Evolutionary conservation across 92 coral and sea anemone genomes (phyloP).

Genomic region (Bergia puertoricense): DNA sequence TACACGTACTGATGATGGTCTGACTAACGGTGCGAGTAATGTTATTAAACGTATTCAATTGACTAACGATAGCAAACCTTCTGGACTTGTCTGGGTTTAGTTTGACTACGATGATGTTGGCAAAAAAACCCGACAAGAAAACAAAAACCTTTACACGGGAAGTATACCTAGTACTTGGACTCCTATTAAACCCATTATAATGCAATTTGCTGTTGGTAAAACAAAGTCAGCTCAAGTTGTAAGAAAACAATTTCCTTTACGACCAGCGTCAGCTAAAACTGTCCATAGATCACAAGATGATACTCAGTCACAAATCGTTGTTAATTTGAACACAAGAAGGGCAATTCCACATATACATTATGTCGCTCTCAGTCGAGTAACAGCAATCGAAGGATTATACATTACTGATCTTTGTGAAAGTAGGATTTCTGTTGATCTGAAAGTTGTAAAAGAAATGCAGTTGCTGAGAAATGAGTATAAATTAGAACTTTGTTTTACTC

Average conservation of each 20-base stretch:
- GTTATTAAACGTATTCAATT: constrained; percentile 46
- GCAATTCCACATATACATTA: constrained; percentile 76
- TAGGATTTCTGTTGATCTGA: constrained; percentile 2
- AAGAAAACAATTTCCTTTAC: constrained; percentile 76
- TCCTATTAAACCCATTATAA: constrained; percentile 70
- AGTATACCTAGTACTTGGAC: constrained; percentile 53
- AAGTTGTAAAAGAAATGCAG: neutral
- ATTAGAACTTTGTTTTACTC: no score
- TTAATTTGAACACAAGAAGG: constrained; percentile 56
- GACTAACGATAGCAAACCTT: constrained; percentile 31
- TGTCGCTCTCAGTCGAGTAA: constrained; percentile 71
- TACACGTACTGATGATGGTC: constrained; percentile 44
- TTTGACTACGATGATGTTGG: constrained; percentile 29
- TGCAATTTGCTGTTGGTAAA: constrained; percentile 79
- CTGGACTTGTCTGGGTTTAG: constrained; percentile 50
- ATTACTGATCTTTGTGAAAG: constrained; percentile 66
- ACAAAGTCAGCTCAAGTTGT: constrained; percentile 65
- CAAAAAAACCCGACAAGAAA: constrained; percentile 4
- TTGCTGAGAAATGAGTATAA: neutral
- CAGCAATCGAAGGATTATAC: constrained; percentile 59
- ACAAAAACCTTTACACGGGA: constrained; percentile 29
- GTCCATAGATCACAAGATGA: constrained; percentile 63
- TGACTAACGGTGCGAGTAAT: constrained; percentile 48
- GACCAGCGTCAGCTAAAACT: constrained; percentile 73
- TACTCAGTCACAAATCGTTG: constrained; percentile 64